Evolutionary conservation across 2,888 invertebrate genomes (phyloP), one percentile per base, ranked within the genome.

Genomic region (Nebria brevicollis): DNA sequence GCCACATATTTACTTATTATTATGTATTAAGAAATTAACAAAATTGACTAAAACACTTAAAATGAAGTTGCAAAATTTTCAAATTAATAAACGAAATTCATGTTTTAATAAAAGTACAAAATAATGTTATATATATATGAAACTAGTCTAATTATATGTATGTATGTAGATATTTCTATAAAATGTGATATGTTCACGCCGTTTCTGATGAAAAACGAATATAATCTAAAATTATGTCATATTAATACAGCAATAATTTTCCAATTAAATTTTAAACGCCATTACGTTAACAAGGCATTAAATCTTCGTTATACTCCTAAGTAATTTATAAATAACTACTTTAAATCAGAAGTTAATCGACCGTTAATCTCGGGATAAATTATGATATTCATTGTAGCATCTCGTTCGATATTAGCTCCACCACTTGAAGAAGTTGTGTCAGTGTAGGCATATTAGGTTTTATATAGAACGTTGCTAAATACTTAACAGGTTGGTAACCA

Each of bases 361-460:
- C 43, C 43, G 64, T 43, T 54, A 75, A 75, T 43, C 64, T 20
- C 1, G 10, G 54, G n/a, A 75, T 75, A 75, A 75, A 75, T 75
- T 54, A 75, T 64, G 25, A 54, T 75, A 75, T 64, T 75, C 20
- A 54, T 64, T 64, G 34, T 72, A 42, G 42, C 11, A 72, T 42
- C n/a, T 41, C 42, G 13, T 34, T 34, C 15, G 34, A 34, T 54
- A 13, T 54, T 54, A 13, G 54, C 8, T 43, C 43, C 7, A 43
- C 10, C 10, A 10, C 6, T 43, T 10, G 43, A 43, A 43, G 43
- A 11, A 13, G 54, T 54, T 34, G 54, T 54, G 54, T 54, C 8
- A 54, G 54, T 54, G 54, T 54, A 54, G 54, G 54, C 54, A 11
- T 54, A 54, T 54, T 54, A 54, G 54, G 54, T 54, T 54, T 54